Evolutionary conservation across 2,113 vertebrate species (phyloP), one percentile per base, ranked within the genome.

Genomic region (Muntiacus muntjak): DNA sequence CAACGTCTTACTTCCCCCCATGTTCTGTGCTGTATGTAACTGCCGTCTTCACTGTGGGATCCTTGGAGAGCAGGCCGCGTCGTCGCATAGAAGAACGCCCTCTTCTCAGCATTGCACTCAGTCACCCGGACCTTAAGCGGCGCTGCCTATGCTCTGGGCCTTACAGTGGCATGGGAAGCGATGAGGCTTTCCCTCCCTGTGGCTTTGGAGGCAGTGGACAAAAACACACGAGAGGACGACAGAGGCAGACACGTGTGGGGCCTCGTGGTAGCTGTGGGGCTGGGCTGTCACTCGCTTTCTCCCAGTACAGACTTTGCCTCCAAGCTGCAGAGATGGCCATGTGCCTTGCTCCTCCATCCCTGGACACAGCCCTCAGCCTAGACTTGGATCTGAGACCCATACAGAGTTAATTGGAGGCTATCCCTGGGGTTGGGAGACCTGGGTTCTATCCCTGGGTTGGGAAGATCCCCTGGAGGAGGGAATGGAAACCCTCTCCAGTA

Each of bases 221-320:
- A 15, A 19, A 25, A 25, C 9, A 33, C 3, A 2, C 5, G 23
- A 64, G 58, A 14, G 36, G n/a, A 57, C 17, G 47, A 57, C 60
- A 43, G 67, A 84, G 21, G 13, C 21, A 47, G 33, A 64, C 1
- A 25, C 0, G 1, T 0, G 14, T 21, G 4, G 76, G 21, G 12
- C 10, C 33, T 10, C 3, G 13, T 26, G 50, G 28, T 28, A 12
- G 26, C 30, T 25, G 36, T 0, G 15, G 79, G 47, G 62, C 81
- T 83, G 11, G 25, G 64, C 16, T 2, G 6, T 43, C 43, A 1
- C 33, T 17, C 10, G 19, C 64, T 81, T 58, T 76, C 7, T 33
- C 28, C 62, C 30, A 47, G 36, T 15, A 64, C 43, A 45, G 82
- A 26, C 30, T 45, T 89, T 30, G 17, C 36, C 47, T 81, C 33